Base-by-base conservation (phyloP, 2,797 vertebrate genomes). In the Mormyrus proboscirostris region DNA sequence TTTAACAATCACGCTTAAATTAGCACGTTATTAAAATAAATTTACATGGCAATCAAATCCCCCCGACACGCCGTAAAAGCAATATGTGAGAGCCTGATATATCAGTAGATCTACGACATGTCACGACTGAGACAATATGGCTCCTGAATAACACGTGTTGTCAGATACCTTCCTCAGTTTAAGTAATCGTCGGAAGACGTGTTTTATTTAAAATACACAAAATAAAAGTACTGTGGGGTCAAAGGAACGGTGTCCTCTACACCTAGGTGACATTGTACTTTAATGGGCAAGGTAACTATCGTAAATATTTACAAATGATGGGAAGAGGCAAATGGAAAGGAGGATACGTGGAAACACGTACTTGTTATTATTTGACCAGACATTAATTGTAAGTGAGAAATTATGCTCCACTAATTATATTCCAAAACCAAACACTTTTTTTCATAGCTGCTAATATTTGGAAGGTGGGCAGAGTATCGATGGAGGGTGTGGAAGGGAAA, bases 361-460 rank as follows among this genome's bases (percentile, higher is more conserved):
- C 33, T 62, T 82, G 76, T 82, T 53, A 53, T 86, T 87, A 87
- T 59, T 87, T 57, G 16, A 87, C 86, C 86, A 87, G 51, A 59
- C 86, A 87, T 59, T 87, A 51, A 59, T 87, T 87, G 41, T 59
- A 87, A 59, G 86, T 87, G 86, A 87, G 86, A 87, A 57, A 41
- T 87, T 57, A 87, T 57, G 51, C 86, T 57, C 51, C 86, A 59
- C 86, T 87, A 87, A 59, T 87, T 87, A 57, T 87, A 59, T 25
- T 87, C 22, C 51, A 41, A 87, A 87, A 57, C 53, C 86, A 87
- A 87, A 87, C 86, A 87, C 51, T 87, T 87, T 57, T 86, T 85
- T 86, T 86, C 84, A 41, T 59, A 59, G 29, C 55, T 62, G 51
- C 57, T 87, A 87, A 57, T 87, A 41, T 59, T 87, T 87, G 51